phyloP scores from a whole-genome alignment of 2,113 vertebrate species.

The Rhabdomys dilectus region DNA sequence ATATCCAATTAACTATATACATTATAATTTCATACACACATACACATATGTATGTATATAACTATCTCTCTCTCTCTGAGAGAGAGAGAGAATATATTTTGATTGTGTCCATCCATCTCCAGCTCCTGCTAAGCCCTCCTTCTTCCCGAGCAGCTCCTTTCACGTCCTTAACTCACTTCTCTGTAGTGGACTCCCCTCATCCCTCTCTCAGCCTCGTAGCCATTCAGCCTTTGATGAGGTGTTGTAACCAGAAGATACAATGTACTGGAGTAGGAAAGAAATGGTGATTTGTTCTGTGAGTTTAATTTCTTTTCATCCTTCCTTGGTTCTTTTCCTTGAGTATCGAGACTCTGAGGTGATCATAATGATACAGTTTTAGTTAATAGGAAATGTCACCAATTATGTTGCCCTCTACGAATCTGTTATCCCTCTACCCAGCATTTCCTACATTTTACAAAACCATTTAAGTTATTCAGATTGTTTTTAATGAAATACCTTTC shows the following conservation, averaged over 20 bases:
- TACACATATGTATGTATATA: neutral
- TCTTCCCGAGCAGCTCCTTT: neutral
- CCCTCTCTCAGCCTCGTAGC: neutral
- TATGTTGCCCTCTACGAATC: neutral
- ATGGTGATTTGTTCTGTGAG: neutral
- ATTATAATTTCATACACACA: neutral
- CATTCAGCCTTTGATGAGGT: neutral
- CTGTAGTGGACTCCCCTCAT: neutral
- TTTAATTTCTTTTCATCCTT: conserved; percentile 45
- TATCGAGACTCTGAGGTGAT: neutral
- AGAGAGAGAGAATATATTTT: neutral
- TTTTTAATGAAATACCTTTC: neutral
- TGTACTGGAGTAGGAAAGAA: neutral
- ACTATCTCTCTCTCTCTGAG: too few relatives aligned
- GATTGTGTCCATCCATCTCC: neutral
- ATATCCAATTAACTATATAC: neutral
- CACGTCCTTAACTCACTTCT: rapidly evolving
- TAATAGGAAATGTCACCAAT: neutral
- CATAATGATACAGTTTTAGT: conserved; percentile 41
- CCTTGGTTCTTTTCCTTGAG: neutral
- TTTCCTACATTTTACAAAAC: conserved; percentile 3
- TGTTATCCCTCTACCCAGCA: neutral
- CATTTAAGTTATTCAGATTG: neutral
- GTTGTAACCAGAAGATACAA: neutral
- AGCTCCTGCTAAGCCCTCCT: neutral